Evolutionary conservation across 2,797 vertebrate genomes (phyloP).

Genomic region (Catharus ustulatus): DNA sequence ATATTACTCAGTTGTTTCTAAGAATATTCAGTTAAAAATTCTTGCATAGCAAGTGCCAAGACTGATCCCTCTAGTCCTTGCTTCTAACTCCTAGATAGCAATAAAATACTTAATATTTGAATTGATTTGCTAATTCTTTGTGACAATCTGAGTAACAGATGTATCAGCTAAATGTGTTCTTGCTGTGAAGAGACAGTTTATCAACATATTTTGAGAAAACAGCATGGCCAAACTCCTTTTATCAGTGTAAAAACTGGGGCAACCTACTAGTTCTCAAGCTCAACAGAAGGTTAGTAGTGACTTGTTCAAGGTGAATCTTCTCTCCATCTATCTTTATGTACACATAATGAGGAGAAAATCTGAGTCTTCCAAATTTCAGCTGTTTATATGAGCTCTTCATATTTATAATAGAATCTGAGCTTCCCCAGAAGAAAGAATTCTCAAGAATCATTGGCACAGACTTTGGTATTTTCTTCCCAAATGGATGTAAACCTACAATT

Average conservation of each 20-base stretch:
- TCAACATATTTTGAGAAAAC: slow-evolving; percentile 38
- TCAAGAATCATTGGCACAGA: not conserved
- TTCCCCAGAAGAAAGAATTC: not conserved
- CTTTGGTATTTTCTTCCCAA: not conserved
- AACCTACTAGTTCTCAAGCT: slow-evolving; percentile 8
- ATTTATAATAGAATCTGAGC: not conserved
- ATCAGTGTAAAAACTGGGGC: not conserved
- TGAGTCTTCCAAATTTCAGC: not conserved
- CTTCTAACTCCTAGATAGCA: not conserved
- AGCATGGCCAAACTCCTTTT: not conserved
- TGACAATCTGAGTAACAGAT: slow-evolving; percentile 25
- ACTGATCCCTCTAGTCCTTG: not conserved
- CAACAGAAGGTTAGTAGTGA: not conserved
- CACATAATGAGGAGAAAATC: not conserved
- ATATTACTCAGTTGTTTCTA: not conserved
- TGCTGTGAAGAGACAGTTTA: slow-evolving; percentile 35
- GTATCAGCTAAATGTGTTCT: slow-evolving; percentile 33
- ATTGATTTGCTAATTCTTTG: slow-evolving; percentile 34
- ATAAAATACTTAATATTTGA: slow-evolving; percentile 43
- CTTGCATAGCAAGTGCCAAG: not conserved
- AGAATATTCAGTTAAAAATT: not conserved
- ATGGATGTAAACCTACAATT: not conserved
- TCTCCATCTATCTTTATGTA: not conserved
- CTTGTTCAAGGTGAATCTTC: slow-evolving; percentile 19
- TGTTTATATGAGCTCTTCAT: not conserved